Conservation (phyloP, 2,888 invertebrate species). For the Hypercompe scribonia region DNA sequence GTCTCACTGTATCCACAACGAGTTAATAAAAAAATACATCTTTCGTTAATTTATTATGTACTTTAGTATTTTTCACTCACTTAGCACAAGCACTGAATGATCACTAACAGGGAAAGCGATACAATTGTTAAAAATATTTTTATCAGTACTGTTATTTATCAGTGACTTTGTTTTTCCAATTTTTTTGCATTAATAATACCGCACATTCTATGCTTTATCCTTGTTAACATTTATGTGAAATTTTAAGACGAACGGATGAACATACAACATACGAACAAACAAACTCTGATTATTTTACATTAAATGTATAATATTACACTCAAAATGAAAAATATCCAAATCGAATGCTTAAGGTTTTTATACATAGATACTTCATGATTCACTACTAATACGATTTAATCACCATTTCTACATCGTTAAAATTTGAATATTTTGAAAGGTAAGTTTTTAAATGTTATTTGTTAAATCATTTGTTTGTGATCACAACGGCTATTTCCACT, state of each 20-base stretch:
- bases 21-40: neutral
- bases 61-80: neutral
- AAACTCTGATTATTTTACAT: too few relatives aligned
- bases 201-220: neutral
- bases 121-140: neutral
- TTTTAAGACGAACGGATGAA: neutral
- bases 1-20: too few relatives aligned
- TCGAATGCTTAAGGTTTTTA: too few relatives aligned
- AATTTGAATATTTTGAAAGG: slow-evolving; percentile 27
- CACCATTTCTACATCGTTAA: too few relatives aligned
- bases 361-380: too few relatives aligned
- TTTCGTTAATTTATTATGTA: neutral
- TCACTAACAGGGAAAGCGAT: neutral
- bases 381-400: too few relatives aligned
- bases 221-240: neutral
- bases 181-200: neutral
- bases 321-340: too few relatives aligned
- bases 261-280: too few relatives aligned
- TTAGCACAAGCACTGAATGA: neutral
- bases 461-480: slow-evolving; percentile 57
- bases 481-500: slow-evolving; percentile 57
- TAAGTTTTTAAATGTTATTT: slow-evolving; percentile 52
- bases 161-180: neutral
- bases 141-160: neutral
- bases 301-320: too few relatives aligned